Evolutionary conservation across 2,888 invertebrate species (phyloP), one percentile per base, ranked within the genome.

Genomic region (Mesoligia furuncula): DNA sequence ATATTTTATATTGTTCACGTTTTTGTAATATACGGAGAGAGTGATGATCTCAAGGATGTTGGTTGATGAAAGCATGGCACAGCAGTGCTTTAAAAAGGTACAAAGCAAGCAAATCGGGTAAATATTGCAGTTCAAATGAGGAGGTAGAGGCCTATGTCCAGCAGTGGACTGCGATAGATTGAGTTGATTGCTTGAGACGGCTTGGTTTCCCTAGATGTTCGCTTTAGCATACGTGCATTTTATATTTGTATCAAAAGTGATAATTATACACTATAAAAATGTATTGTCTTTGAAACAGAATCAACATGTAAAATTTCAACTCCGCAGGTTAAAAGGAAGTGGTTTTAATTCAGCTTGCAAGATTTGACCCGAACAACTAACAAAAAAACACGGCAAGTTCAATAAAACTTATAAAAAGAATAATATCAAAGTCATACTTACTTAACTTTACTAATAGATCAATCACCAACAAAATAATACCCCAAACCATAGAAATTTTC

Each of bases 401-500:
- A 57, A 57, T n/a, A n/a, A 57, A 54, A 5, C 11, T n/a, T n/a
- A 4, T n/a, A 11, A n/a, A 11, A 20, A 62, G 2, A 17, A 8
- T 36, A 36, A 62, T 31, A 31, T 24, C 8, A 39, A 36, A n/a
- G 36, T 39, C 7, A 13, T 27, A 54, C 27, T 45, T 6, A 36
- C 36, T 36, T 36, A 57, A 27, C 8, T 72, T 61, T 74, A 20
- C 48, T 81, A 83, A 83, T 85, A 81, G 68, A 76, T 64, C 20
- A 85, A 70, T 85, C 69, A 64, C 2, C 31, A 54, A 81, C 36
- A 51, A 57, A 61, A 70, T 39, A 65, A 59, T 11, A 39, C 57
- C 20, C 45, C 68, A 69, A 84, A 79, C 84, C 71, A 64, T 36
- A 27, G 64, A 74, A 79, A 78, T 80, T 77, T 48, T 36, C 20